phyloP scores from a whole-genome alignment of 2,888 invertebrate genomes.

The Drosophila kambysellisi region DNA sequence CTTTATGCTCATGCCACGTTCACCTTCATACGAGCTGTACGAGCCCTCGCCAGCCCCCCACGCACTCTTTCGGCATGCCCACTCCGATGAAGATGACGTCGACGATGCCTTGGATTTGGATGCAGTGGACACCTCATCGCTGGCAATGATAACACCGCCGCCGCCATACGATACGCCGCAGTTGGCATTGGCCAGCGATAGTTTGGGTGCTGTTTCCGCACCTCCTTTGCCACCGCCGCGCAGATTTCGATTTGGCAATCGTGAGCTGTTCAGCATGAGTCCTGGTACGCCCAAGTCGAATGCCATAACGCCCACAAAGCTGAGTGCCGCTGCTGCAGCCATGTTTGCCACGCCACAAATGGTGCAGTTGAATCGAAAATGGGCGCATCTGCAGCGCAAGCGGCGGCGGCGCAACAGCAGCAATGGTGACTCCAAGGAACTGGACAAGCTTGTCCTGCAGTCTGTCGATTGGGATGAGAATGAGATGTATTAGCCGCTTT shows the following conservation, averaged over 20 bases:
- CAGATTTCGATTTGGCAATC: slow-evolving; percentile 80
- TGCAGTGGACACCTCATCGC: slow-evolving; percentile 75
- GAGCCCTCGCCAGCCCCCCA: slow-evolving; percentile 34
- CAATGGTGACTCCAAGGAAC: slow-evolving; percentile 84
- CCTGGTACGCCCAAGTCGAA: slow-evolving; percentile 75
- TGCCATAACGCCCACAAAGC: slow-evolving; percentile 81
- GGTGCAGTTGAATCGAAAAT: slow-evolving; percentile 84
- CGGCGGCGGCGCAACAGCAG: slow-evolving; percentile 83
- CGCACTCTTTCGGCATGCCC: slow-evolving; percentile 41
- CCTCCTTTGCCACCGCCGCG: slow-evolving; percentile 75
- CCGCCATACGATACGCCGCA: slow-evolving; percentile 82
- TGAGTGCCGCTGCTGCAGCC: slow-evolving; percentile 83
- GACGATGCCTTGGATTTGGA: slow-evolving; percentile 39
- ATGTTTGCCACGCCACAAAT: slow-evolving; percentile 84
- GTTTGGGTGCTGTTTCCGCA: slow-evolving; percentile 9
- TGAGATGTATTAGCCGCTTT: slow-evolving; percentile 82
- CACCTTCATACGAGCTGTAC: slow-evolving; percentile 70
- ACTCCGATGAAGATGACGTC: slow-evolving; percentile 47
- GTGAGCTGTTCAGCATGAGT: slow-evolving; percentile 82
- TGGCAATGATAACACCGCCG: slow-evolving; percentile 83
- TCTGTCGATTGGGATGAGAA: slow-evolving; percentile 85
- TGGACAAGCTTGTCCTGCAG: slow-evolving; percentile 84
- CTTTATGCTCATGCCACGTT: slow-evolving; percentile 44
- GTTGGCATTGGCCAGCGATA: slow-evolving; percentile 17
- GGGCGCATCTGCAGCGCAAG: slow-evolving; percentile 83